phyloP scores from a whole-genome alignment of 2,888 invertebrate genomes.

The Ceriagrion tenellum region DNA sequence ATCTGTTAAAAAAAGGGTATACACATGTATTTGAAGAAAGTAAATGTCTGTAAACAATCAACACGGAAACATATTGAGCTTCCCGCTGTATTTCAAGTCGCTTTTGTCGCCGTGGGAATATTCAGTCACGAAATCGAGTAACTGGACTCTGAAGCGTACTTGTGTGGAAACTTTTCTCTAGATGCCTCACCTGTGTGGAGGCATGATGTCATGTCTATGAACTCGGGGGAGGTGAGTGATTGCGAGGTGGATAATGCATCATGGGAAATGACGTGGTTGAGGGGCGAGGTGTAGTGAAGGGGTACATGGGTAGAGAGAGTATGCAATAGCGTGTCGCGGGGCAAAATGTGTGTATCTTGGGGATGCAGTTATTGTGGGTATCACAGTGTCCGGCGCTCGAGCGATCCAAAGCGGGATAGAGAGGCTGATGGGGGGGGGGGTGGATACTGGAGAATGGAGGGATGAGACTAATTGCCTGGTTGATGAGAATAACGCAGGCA shows the following conservation, averaged over 20 bases:
- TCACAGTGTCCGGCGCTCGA: neutral
- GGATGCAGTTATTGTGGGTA: neutral
- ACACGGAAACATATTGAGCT: no score
- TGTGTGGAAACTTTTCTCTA: no score
- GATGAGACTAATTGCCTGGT: neutral
- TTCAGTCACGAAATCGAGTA: no score
- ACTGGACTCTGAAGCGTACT: no score
- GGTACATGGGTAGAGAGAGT: neutral
- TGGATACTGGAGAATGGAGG: no score
- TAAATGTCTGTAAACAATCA: no score
- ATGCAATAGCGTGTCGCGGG: neutral
- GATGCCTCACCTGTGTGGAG: no score
- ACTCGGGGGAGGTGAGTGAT: neutral
- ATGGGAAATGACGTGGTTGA: neutral
- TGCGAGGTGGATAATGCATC: neutral
- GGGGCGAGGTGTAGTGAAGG: neutral
- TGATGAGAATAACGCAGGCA: neutral
- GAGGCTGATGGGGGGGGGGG: neutral
- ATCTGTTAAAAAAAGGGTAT: no score
- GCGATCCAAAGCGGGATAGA: neutral
- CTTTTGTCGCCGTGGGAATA: no score
- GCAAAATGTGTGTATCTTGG: neutral
- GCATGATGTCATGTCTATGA: neutral
- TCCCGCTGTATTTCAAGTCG: no score
- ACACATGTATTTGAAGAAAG: no score